Evolutionary conservation across 2,113 vertebrate species (phyloP).

Genomic region (Cololabis saira): DNA sequence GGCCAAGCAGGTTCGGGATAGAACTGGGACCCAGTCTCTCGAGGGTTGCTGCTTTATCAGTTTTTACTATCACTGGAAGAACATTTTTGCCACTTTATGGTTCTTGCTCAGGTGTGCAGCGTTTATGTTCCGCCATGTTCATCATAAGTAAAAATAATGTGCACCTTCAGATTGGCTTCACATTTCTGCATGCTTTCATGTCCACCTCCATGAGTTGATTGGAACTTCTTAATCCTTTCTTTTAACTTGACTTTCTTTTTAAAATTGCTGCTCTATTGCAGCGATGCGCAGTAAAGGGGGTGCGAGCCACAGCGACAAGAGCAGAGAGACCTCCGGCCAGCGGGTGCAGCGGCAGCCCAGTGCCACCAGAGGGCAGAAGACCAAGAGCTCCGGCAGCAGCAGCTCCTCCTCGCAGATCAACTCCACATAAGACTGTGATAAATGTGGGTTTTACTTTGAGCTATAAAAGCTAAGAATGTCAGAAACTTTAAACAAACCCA

Average conservation of each 20-base stretch:
- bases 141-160: too few relatives aligned
- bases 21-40: too few relatives aligned
- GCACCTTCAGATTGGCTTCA: too few relatives aligned
- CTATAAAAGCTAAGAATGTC: too few relatives aligned
- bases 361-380: slow-evolving; percentile 85
- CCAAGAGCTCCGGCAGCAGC: slow-evolving; percentile 85
- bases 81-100: too few relatives aligned
- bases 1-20: too few relatives aligned
- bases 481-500: too few relatives aligned
- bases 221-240: not conserved
- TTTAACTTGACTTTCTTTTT: not conserved
- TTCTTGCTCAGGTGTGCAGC: too few relatives aligned
- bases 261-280: not conserved
- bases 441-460: not conserved
- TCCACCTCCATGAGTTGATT: not conserved
- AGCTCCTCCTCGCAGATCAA: slow-evolving; percentile 83
- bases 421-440: slow-evolving; percentile 54
- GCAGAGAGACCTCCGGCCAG: slow-evolving; percentile 81
- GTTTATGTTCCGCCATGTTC: too few relatives aligned
- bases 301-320: slow-evolving; percentile 79
- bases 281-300: slow-evolving; percentile 84
- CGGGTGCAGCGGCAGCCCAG: slow-evolving; percentile 88
- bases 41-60: too few relatives aligned
- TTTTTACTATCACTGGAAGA: too few relatives aligned
- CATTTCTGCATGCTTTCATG: too few relatives aligned